These are phyloP conservation scores for Allobates femoralis DNA, from an alignment of 2,797 vertebrate species.

Conservation along the genomic window DNA sequence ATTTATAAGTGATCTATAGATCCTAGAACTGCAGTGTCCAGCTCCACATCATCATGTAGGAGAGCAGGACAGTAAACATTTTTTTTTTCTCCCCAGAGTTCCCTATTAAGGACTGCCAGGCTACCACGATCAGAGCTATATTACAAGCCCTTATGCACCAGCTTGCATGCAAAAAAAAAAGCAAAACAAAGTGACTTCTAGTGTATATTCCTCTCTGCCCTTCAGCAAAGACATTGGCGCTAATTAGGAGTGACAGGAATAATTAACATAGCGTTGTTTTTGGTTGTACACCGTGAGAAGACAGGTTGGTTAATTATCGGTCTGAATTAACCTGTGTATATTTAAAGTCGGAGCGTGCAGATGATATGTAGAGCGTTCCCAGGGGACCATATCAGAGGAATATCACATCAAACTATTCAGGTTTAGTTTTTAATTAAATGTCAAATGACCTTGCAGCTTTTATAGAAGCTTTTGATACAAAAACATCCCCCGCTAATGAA, in stretches of 20 bases:
- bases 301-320: background rate
- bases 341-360: background rate
- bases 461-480: conserved; percentile 17
- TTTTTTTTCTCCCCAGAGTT: no score
- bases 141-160: background rate
- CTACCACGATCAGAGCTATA: no score
- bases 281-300: background rate
- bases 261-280: background rate
- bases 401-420: background rate
- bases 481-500: background rate
- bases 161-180: background rate
- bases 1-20: no score
- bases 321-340: conserved; percentile 23
- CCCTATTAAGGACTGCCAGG: no score
- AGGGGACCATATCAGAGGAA: conserved; percentile 16
- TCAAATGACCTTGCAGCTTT: conserved; percentile 18
- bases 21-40: no score
- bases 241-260: conserved; percentile 5
- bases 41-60: no score
- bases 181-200: background rate
- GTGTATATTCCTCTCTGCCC: background rate
- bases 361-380: background rate
- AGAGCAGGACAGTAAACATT: no score
- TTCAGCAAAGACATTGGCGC: background rate
- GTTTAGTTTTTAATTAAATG: conserved; percentile 12